Conservation (phyloP, 2,888 invertebrate genomes). For the Caenorhabditis angaria region DNA sequence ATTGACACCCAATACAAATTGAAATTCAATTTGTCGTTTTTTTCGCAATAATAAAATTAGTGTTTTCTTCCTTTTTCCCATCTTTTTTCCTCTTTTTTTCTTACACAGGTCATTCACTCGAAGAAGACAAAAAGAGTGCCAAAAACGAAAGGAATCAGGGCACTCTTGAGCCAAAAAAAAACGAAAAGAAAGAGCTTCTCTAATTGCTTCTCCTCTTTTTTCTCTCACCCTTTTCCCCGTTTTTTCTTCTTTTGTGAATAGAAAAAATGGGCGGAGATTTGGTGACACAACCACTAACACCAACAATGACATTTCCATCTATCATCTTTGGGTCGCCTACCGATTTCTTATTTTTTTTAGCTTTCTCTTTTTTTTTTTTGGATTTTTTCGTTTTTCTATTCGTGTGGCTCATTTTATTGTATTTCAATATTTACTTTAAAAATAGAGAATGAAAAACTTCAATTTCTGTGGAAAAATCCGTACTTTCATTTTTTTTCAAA, state of each 20-base stretch:
- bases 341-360: neutral
- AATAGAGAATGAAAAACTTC: too few species aligned
- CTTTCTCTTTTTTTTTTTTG: neutral
- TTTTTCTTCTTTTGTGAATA: neutral
- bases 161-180: neutral
- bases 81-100: too few species aligned
- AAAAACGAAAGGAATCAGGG: neutral
- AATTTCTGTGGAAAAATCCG: too few species aligned
- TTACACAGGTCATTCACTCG: too few species aligned
- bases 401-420: neutral
- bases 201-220: conserved; percentile 4
- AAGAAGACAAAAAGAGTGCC: neutral
- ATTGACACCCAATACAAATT: neutral
- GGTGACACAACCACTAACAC: neutral
- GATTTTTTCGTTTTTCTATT: neutral
- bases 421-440: too few species aligned
- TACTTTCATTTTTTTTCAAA: too few species aligned
- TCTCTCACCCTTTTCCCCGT: neutral
- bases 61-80: too few species aligned
- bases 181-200: neutral
- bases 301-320: neutral
- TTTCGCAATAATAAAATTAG: too few species aligned
- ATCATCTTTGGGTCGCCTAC: neutral
- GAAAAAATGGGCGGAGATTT: conserved; percentile 1
- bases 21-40: too few species aligned